A percentile compares a stretch with the other conserved stretches of the same genome.
Conservation (phyloP, 2,113 vertebrate species). For the Osmerus eperlanus region DNA sequence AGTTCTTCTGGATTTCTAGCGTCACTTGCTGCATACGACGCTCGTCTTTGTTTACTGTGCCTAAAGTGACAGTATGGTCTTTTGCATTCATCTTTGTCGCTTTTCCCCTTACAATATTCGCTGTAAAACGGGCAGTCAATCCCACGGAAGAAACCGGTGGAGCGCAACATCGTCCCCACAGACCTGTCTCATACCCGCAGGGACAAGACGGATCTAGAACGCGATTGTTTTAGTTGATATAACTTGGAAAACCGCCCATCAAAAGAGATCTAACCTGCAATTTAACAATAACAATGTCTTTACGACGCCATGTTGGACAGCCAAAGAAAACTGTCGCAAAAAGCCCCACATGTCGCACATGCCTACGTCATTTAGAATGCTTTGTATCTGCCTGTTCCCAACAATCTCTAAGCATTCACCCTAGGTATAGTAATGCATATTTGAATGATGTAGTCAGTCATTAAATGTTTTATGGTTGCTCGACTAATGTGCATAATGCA, state of each 20-base stretch:
- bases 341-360: slow-evolving; percentile 15
- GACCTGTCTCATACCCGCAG: slow-evolving; percentile 63
- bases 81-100: slow-evolving; percentile 64
- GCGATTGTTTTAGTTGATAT: slow-evolving; percentile 1
- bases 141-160: slow-evolving; percentile 90
- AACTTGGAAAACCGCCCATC: slow-evolving; percentile 8
- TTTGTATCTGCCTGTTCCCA: background rate
- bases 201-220: slow-evolving; percentile 1
- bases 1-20: slow-evolving; percentile 45
- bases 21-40: slow-evolving; percentile 58
- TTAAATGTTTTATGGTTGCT: no score
- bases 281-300: slow-evolving; percentile 70
- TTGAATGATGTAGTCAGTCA: no score
- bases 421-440: no score
- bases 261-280: slow-evolving; percentile 19
- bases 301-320: slow-evolving; percentile 73
- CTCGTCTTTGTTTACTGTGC: slow-evolving; percentile 74
- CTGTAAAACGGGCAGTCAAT: slow-evolving; percentile 87
- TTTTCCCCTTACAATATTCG: slow-evolving; percentile 61
- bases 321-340: slow-evolving; percentile 35
- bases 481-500: no score
- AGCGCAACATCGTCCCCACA: slow-evolving; percentile 78
- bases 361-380: slow-evolving; percentile 40
- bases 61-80: slow-evolving; percentile 95
- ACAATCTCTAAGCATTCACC: background rate